Evolutionary conservation across 1,140 invertebrate genomes (phyloP).

Genomic region (Heliothis subflexa): DNA sequence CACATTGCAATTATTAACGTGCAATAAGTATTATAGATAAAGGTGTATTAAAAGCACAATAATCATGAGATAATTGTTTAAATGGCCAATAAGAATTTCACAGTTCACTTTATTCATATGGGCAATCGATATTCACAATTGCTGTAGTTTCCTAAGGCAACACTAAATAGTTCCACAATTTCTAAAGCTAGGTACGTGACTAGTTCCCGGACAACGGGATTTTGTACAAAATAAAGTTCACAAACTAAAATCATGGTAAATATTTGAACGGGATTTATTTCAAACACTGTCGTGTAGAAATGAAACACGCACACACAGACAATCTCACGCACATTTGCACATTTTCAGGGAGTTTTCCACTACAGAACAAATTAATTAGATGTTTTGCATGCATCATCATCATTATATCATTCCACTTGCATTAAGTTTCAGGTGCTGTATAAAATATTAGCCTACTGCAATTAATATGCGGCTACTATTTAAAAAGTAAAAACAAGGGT

Average conservation of each 20-base stretch:
- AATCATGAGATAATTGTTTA: too few relatives aligned
- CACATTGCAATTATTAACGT: too few relatives aligned
- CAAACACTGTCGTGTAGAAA: slow-evolving; percentile 6
- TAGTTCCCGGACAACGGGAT: neutral
- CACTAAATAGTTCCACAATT: neutral
- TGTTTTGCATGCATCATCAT: too few relatives aligned
- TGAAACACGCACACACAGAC: neutral
- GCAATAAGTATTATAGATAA: too few relatives aligned
- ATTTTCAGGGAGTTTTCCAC: neutral
- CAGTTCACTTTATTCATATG: neutral
- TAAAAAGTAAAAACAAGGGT: too few relatives aligned
- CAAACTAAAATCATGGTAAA: slow-evolving; percentile 11
- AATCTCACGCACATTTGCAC: neutral
- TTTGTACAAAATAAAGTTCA: slow-evolving; percentile 8
- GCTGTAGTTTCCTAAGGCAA: neutral
- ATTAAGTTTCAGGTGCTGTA: too few relatives aligned
- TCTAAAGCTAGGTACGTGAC: slow-evolving; percentile 6
- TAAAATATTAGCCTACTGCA: too few relatives aligned
- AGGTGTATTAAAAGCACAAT: too few relatives aligned
- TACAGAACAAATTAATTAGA: too few relatives aligned
- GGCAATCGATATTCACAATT: neutral
- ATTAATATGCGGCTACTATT: too few relatives aligned
- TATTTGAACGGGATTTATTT: neutral
- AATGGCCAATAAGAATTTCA: too few relatives aligned
- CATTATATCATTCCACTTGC: too few relatives aligned